phyloP scores from a whole-genome alignment of 2,797 vertebrate species.

The Megaceryle alcyon region DNA sequence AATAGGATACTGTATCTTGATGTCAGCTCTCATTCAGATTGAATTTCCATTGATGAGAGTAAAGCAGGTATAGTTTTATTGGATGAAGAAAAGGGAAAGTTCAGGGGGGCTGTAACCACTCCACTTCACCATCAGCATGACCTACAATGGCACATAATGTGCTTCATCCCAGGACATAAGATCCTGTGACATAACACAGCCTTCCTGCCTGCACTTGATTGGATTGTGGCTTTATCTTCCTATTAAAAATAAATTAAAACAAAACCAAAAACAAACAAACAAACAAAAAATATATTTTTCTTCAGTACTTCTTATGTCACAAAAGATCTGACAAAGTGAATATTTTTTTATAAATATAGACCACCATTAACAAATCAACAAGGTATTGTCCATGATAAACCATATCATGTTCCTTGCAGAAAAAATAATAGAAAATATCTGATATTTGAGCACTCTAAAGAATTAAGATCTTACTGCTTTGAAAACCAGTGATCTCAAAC shows the following conservation, averaged over 20 bases:
- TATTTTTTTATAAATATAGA: not conserved
- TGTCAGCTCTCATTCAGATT: not conserved
- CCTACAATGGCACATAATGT: accelerated
- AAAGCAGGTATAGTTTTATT: not conserved
- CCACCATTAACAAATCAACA: not conserved
- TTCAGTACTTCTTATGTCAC: not conserved
- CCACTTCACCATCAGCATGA: not conserved
- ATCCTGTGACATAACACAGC: not conserved
- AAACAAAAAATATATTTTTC: not conserved
- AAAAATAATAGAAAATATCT: not conserved
- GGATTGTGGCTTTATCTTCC: not conserved
- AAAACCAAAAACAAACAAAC: not conserved
- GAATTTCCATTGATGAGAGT: not conserved
- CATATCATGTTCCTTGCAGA: not conserved
- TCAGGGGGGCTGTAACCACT: not conserved
- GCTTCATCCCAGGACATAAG: not conserved
- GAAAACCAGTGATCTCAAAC: not conserved
- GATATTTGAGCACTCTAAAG: not conserved
- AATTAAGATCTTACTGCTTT: not conserved
- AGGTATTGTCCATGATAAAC: not conserved
- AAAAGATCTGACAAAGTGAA: not conserved
- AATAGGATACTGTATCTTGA: not conserved
- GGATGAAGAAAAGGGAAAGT: not conserved
- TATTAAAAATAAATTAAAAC: not conserved
- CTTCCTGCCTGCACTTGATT: not conserved